These are phyloP conservation scores for Ips nitidus DNA, from an alignment of 1,140 invertebrate species.

Conservation along the genomic window DNA sequence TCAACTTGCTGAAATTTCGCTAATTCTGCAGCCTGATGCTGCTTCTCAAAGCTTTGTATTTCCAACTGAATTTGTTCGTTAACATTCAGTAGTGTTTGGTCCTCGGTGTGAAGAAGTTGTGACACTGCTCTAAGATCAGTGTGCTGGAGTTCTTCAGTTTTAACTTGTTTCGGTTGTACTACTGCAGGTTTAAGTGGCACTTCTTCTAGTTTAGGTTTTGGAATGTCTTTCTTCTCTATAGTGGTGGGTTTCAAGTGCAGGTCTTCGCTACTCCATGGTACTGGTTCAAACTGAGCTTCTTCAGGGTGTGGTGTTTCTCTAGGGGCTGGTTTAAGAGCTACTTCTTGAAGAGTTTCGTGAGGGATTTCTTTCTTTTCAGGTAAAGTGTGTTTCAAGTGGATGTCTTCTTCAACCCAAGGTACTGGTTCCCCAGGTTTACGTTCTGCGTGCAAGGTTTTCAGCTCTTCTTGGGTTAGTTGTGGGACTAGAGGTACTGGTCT, in stretches of 20 bases:
- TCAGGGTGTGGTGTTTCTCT: not conserved
- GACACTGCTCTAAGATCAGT: not conserved
- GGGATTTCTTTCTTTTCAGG: conserved; percentile 49
- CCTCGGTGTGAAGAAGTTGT: conserved; percentile 31
- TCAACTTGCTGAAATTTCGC: conserved; percentile 18
- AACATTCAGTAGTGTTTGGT: conserved; percentile 25
- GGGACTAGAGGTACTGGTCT: conserved; percentile 39
- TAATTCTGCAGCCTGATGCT: conserved; percentile 23
- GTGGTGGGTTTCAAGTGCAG: conserved; percentile 51
- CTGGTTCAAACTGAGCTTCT: conserved; percentile 22
- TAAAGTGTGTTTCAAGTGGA: conserved; percentile 51
- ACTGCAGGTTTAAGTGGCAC: conserved; percentile 36
- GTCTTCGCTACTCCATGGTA: conserved; percentile 54
- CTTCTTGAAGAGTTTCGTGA: conserved; percentile 46
- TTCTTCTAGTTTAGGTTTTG: conserved; percentile 47
- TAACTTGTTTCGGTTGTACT: conserved; percentile 16
- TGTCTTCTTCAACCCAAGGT: conserved; percentile 54
- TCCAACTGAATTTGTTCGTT: conserved; percentile 11
- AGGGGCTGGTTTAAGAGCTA: conserved; percentile 38
- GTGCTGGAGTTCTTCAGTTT: not conserved
- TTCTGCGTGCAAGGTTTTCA: not conserved
- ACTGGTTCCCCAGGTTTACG: conserved; percentile 32
- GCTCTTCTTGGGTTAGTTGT: conserved; percentile 18
- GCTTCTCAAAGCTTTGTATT: conserved; percentile 15
- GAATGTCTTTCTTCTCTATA: conserved; percentile 49